Percentiles rank a stretch among this genome's conserved stretches.
Conservation (phyloP, 2,113 vertebrate genomes). For the Sinosuthora webbiana region DNA sequence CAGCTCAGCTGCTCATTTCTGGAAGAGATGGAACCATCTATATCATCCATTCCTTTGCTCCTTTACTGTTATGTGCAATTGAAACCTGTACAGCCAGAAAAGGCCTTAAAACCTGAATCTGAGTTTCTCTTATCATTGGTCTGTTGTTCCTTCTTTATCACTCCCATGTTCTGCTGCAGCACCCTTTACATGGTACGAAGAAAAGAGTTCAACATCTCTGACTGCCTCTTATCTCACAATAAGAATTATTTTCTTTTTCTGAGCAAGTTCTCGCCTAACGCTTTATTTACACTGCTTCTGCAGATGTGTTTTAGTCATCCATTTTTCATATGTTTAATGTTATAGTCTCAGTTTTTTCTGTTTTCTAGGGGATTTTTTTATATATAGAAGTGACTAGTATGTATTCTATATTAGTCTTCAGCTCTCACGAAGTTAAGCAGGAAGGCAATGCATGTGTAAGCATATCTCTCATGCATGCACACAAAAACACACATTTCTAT, state of each 20-base stretch:
- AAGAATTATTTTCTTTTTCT: background rate
- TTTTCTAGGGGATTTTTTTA: background rate
- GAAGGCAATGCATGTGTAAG: background rate
- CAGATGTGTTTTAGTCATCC: background rate
- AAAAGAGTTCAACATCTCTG: constrained; percentile 80
- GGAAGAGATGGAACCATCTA: background rate
- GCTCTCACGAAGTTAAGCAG: background rate
- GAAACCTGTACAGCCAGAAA: background rate
- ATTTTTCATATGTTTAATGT: background rate
- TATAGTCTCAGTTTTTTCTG: background rate
- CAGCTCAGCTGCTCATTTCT: background rate
- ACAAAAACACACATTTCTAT: background rate
- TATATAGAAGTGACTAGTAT: background rate
- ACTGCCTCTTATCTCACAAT: constrained; percentile 84
- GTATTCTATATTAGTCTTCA: background rate
- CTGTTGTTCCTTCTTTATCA: constrained; percentile 6
- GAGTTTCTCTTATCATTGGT: background rate
- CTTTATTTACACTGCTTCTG: background rate
- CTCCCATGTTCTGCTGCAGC: constrained; percentile 59
- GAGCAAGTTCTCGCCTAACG: background rate
- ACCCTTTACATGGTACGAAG: constrained; percentile 72
- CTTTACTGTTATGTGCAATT: rapidly evolving
- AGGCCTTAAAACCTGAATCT: background rate
- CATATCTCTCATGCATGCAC: background rate
- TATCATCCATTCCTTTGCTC: background rate